Conservation (phyloP, 2,888 invertebrate species). For the Drosophila colorata region DNA sequence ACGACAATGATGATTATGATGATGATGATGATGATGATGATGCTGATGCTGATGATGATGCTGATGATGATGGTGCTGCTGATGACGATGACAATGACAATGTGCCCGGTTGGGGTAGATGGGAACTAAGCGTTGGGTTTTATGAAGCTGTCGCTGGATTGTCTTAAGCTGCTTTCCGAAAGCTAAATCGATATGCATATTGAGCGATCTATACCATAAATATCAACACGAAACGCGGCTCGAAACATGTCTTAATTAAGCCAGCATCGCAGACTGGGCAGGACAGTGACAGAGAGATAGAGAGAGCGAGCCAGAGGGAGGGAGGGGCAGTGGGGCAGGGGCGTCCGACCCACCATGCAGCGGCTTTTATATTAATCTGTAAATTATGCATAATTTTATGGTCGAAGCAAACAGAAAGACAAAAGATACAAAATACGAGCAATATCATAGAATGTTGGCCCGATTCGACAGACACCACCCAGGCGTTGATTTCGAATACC, state of each 20-base stretch:
- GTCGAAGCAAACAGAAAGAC: constrained; percentile 39
- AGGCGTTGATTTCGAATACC: constrained; percentile 28
- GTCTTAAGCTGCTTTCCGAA: constrained; percentile 60
- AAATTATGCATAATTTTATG: constrained; percentile 80
- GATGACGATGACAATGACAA: constrained; percentile 34
- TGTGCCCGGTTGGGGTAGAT: constrained; percentile 42
- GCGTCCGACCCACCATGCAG: constrained; percentile 64
- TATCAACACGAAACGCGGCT: constrained; percentile 71
- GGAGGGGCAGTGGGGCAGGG: neutral
- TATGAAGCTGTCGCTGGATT: constrained; percentile 66
- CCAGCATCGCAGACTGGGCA: constrained; percentile 29
- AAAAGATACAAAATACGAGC: constrained; percentile 55
- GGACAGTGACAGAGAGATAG: neutral
- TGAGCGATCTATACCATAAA: constrained; percentile 76
- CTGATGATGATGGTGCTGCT: neutral
- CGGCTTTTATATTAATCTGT: constrained; percentile 63
- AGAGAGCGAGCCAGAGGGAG: neutral
- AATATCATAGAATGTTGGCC: constrained; percentile 34
- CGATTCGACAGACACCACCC: constrained; percentile 46
- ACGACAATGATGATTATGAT: constrained; percentile 3
- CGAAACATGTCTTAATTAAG: constrained; percentile 79
- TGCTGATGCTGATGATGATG: neutral
- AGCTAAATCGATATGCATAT: constrained; percentile 73
- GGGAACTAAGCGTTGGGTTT: constrained; percentile 43
- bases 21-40: neutral